Evolutionary conservation across 2,797 vertebrate genomes (phyloP), one percentile per base, ranked within the genome.

Genomic region (Thunnus albacares): DNA sequence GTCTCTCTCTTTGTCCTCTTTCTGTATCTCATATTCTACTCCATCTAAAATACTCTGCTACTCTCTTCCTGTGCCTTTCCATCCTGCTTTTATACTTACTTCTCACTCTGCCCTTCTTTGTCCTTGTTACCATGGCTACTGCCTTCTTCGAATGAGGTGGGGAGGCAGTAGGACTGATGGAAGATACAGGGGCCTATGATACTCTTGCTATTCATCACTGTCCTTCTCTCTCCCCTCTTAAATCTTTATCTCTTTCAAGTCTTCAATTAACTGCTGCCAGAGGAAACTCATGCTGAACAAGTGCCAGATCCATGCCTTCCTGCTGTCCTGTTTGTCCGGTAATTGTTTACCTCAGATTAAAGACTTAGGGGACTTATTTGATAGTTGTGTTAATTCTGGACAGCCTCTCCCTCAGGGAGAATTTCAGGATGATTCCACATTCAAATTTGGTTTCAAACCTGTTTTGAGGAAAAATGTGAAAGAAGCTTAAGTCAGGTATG

Each of bases 121-220:
- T 89, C 87, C 82, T 67, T 87, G 88, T 85, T 90, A 52, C 89
- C 87, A 91, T 91, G 81, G 81, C 77, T 89, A 89, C 87, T 77
- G 68, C 67, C 66, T 77, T 84, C 60, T 69, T 87, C 24, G 4
- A 69, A 83, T 62, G 66, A 83, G 52, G 57, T 66, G 49, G 64
- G 55, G 71, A 71, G 52, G 63, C 63, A 75, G 35, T 22, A 75
- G 64, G 43, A 85, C 70, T 77, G 82, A 88, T 79, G 86, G 70
- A 70, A 80, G 87, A 90, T 80, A 71, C 70, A 56, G 71, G 55
- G 74, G 47, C 62, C 72, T 73, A 35, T 74, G 80, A 83, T 87
- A 73, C 73, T 77, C 79, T 67, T 41, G 55, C 76, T 71, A 85
- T 88, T 88, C 74, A 87, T 90, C 59, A 77, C 45, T 47, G 73